These are phyloP conservation scores for Bellardia bayeri DNA, from an alignment of 2,888 invertebrate genomes.

Conservation along the genomic window DNA sequence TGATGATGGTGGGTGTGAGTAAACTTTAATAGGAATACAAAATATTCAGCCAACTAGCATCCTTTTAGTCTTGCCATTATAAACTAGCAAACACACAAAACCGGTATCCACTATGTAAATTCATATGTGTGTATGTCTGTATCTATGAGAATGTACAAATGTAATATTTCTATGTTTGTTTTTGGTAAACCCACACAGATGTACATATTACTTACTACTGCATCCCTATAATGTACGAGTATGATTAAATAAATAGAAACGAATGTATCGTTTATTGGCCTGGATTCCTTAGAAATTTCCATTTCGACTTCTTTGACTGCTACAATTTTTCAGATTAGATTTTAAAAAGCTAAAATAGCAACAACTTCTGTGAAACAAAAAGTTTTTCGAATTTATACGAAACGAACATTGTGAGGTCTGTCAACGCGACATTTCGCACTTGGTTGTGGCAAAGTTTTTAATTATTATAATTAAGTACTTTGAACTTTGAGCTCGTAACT, in stretches of 20 bases:
- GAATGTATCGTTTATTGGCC: constrained; percentile 32
- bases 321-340: constrained; percentile 23
- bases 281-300: constrained; percentile 18
- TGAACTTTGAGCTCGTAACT: constrained; percentile 75
- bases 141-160: background rate
- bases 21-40: constrained; percentile 21
- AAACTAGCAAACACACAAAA: constrained; percentile 25
- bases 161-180: constrained; percentile 16
- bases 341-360: constrained; percentile 12
- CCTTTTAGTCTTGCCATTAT: constrained; percentile 27
- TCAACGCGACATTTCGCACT: constrained; percentile 76
- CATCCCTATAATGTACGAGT: constrained; percentile 43
- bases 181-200: constrained; percentile 37
- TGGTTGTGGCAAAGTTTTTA: constrained; percentile 75
- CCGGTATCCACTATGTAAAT: constrained; percentile 19
- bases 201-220: background rate
- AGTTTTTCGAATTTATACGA: constrained; percentile 26
- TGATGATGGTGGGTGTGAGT: constrained; percentile 8
- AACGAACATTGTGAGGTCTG: constrained; percentile 63
- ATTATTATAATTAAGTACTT: constrained; percentile 77
- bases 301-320: background rate
- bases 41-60: constrained; percentile 44
- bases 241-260: constrained; percentile 47
- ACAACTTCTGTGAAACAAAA: background rate
- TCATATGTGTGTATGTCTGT: constrained; percentile 18